These are phyloP conservation scores for Leuctra nigra DNA, from an alignment of 2,888 invertebrate species.

Conservation along the genomic window DNA sequence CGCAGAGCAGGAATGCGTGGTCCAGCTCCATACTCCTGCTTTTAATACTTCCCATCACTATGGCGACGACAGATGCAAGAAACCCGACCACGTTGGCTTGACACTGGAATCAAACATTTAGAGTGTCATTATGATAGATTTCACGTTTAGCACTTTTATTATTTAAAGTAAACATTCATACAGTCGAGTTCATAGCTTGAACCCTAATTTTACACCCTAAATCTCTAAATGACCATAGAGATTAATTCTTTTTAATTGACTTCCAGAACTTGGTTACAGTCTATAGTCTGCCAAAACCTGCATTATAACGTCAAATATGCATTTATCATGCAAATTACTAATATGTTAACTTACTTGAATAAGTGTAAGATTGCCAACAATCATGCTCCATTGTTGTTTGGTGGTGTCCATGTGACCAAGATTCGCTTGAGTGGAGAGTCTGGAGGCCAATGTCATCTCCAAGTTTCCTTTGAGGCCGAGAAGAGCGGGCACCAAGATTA, in stretches of 20 bases:
- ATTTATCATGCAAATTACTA: no score
- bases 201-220: no score
- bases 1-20: slow-evolving; percentile 64
- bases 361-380: slow-evolving; percentile 65
- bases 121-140: no score
- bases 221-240: no score
- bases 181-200: no score
- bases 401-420: slow-evolving; percentile 66
- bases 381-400: slow-evolving; percentile 57
- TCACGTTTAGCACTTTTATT: no score
- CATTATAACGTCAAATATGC: no score
- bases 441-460: slow-evolving; percentile 90
- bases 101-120: slow-evolving; percentile 42
- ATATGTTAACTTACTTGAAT: slow-evolving; percentile 63
- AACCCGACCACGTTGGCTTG: slow-evolving; percentile 68
- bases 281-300: no score
- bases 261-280: no score
- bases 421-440: slow-evolving; percentile 84
- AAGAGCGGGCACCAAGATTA: slow-evolving; percentile 78
- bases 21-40: slow-evolving; percentile 55
- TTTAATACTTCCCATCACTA: slow-evolving; percentile 58
- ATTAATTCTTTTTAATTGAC: no score
- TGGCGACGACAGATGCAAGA: slow-evolving; percentile 60
- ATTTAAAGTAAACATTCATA: no score
- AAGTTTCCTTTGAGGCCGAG: slow-evolving; percentile 89